Percentiles rank a stretch among this genome's conserved stretches.
phyloP scores from a whole-genome alignment of 2,797 vertebrate genomes.

The Enteromius paludinosus region DNA sequence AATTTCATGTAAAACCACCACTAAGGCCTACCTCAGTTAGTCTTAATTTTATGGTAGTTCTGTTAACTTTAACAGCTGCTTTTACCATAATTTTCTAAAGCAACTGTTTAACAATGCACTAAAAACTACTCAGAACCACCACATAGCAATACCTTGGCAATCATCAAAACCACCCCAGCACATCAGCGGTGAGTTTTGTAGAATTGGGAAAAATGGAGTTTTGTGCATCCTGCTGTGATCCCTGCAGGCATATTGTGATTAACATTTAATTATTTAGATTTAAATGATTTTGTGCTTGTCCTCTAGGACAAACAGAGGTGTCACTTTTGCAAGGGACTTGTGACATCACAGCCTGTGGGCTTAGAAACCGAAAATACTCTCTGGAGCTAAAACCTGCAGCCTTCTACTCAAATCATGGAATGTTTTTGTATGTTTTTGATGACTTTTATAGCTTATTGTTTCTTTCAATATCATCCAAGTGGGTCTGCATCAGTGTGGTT shows the following conservation, averaged over 20 bases:
- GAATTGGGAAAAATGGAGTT: not conserved
- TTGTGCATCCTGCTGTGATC: not conserved
- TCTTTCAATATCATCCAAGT: constrained; percentile 2
- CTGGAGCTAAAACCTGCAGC: constrained; percentile 4
- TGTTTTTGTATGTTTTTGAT: too few relatives aligned
- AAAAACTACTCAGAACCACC: not conserved
- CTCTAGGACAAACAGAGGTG: constrained; percentile 23
- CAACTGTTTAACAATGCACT: too few relatives aligned
- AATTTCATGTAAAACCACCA: too few relatives aligned
- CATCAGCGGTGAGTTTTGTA: not conserved
- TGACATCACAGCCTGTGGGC: constrained; percentile 14
- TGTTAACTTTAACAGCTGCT: too few relatives aligned
- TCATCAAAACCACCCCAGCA: not conserved
- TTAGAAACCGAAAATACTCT: not conserved
- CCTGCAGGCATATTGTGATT: not conserved
- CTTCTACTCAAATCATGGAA: not conserved
- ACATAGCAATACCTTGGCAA: not conserved
- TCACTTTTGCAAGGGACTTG: constrained; percentile 9
- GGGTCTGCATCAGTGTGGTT: not conserved
- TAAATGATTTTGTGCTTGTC: not conserved
- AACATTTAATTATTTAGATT: constrained; percentile 32
- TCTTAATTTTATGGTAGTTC: too few relatives aligned
- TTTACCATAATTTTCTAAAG: too few relatives aligned
- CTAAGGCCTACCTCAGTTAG: too few relatives aligned
- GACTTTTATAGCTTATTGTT: not conserved